Conservation (phyloP, 2,888 invertebrate genomes). For the Melieria picta region DNA sequence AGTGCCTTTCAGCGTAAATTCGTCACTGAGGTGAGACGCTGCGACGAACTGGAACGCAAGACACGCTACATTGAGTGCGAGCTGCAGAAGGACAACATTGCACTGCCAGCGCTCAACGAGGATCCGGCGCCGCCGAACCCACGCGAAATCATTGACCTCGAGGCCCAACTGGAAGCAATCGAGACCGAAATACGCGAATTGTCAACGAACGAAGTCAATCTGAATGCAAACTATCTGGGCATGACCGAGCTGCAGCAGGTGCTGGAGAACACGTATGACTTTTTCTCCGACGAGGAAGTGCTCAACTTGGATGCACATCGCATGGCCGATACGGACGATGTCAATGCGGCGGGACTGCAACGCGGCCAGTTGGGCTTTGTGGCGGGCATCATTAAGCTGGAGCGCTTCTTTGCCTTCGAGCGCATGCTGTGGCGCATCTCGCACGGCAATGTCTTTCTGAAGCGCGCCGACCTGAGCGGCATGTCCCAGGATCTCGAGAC, state of each 20-base stretch:
- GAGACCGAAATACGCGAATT: conserved; percentile 95
- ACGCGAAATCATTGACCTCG: conserved; percentile 78
- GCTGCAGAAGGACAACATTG: conserved; percentile 78
- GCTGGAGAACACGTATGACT: conserved; percentile 84
- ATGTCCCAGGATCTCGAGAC: conserved; percentile 80
- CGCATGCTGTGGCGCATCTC: conserved; percentile 90
- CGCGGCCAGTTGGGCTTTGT: conserved; percentile 74
- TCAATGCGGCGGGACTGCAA: conserved; percentile 47
- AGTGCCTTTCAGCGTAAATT: conserved; percentile 87
- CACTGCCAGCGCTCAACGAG: conserved; percentile 74
- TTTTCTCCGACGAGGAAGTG: conserved; percentile 61
- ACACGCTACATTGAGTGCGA: conserved; percentile 82
- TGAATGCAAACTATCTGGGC: conserved; percentile 91
- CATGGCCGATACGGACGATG: conserved; percentile 79
- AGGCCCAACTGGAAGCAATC: conserved; percentile 93
- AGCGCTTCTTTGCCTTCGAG: conserved; percentile 84
- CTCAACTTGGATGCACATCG: conserved; percentile 66
- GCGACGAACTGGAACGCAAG: conserved; percentile 86
- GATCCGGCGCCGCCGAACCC: conserved; percentile 78
- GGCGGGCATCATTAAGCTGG: conserved; percentile 85
- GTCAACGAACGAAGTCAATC: conserved; percentile 89
- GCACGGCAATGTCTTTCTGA: conserved; percentile 84
- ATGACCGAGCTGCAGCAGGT: conserved; percentile 91
- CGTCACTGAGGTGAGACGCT: conserved; percentile 83
- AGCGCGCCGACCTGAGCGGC: conserved; percentile 80